Percentiles rank a stretch among this genome's conserved stretches.
These are phyloP conservation scores for Vimba vimba DNA, from an alignment of 2,113 vertebrate species.

Conservation along the genomic window DNA sequence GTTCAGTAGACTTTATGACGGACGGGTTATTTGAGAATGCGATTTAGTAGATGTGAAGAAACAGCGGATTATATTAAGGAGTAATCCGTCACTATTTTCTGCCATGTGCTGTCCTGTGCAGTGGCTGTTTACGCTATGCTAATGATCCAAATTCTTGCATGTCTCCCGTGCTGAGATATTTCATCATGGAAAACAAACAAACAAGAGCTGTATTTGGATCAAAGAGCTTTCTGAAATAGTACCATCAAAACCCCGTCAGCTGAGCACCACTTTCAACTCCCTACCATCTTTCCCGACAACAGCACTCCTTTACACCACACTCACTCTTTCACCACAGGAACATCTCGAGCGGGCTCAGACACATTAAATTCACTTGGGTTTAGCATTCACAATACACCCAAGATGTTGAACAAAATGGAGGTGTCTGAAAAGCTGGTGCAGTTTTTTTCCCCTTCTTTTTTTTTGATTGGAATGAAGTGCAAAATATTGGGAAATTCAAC, in stretches of 20 bases:
- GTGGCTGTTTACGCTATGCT: conserved; percentile 50
- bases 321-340: conserved; percentile 9
- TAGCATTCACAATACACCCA: conserved; percentile 3
- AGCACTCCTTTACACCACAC: not conserved
- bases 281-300: not conserved
- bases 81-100: conserved; percentile 12
- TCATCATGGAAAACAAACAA: conserved; percentile 75
- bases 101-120: not conserved
- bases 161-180: conserved; percentile 64
- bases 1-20: conserved; percentile 39
- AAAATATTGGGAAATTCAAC: not conserved
- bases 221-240: conserved; percentile 76
- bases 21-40: conserved; percentile 5
- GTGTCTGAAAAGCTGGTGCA: not conserved
- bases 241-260: conserved; percentile 65
- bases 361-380: conserved; percentile 21
- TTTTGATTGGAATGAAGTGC: not conserved
- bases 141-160: conserved; percentile 72
- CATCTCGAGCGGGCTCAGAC: not conserved
- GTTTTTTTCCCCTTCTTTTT: not conserved
- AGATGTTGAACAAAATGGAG: conserved; percentile 13
- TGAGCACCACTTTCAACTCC: conserved; percentile 16
- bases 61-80: conserved; percentile 30
- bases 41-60: conserved; percentile 37
- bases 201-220: conserved; percentile 66